phyloP scores from a whole-genome alignment of 2,888 invertebrate species.

The Cataglyphis albicans region DNA sequence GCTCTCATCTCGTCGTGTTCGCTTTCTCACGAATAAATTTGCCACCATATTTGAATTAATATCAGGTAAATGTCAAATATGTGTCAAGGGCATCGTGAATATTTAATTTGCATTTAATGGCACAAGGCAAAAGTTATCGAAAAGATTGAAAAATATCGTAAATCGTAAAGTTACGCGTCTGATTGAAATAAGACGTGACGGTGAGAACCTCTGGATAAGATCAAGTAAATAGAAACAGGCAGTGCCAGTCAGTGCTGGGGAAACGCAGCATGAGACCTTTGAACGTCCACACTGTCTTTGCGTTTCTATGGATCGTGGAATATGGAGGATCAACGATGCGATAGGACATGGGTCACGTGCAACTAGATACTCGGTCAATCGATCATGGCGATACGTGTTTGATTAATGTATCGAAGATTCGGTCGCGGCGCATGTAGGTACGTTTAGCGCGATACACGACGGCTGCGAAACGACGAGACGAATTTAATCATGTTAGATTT shows the following conservation, averaged over 20 bases:
- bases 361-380: constrained; percentile 40
- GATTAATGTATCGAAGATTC: constrained; percentile 36
- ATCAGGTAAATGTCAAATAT: background rate
- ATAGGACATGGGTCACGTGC: constrained; percentile 43
- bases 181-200: background rate
- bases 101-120: background rate
- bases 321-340: constrained; percentile 56
- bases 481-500: background rate
- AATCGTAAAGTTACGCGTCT: too few relatives aligned
- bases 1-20: constrained; percentile 61
- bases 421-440: background rate
- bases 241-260: constrained; percentile 74
- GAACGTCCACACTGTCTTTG: constrained; percentile 72
- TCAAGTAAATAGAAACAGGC: constrained; percentile 76
- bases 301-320: constrained; percentile 58
- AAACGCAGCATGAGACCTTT: constrained; percentile 72
- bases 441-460: background rate
- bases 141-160: background rate
- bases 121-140: background rate
- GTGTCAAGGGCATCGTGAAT: background rate
- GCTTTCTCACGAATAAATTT: background rate
- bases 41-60: background rate
- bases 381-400: constrained; percentile 24
- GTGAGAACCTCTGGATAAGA: constrained; percentile 72
- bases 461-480: background rate